Evolutionary conservation across 1,140 invertebrate species (phyloP).

Genomic region (Drosophila ercepeae): DNA sequence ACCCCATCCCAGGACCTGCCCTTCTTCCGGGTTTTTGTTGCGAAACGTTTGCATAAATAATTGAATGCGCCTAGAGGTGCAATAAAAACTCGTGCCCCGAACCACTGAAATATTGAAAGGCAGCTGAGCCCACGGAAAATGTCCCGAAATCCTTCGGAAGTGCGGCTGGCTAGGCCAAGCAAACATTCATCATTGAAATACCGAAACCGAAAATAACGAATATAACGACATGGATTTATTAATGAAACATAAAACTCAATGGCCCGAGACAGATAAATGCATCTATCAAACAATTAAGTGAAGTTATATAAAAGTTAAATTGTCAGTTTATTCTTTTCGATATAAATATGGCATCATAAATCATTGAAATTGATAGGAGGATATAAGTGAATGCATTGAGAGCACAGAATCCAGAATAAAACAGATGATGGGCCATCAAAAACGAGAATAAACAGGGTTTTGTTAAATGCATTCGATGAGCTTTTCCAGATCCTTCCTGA

Average conservation of each 20-base stretch:
- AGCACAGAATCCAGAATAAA: not conserved
- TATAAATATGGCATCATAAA: not conserved
- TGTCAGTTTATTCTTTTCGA: slow-evolving; percentile 1
- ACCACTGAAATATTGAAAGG: slow-evolving; percentile 57
- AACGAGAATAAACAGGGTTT: slow-evolving; percentile 7
- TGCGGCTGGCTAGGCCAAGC: slow-evolving; percentile 7
- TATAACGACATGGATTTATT: slow-evolving; percentile 16
- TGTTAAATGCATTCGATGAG: not conserved
- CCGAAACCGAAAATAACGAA: too few species aligned
- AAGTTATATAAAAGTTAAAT: slow-evolving; percentile 4
- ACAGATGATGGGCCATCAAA: not conserved
- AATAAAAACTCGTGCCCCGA: slow-evolving; percentile 41
- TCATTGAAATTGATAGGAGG: slow-evolving; percentile 2
- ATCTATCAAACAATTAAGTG: slow-evolving; percentile 19
- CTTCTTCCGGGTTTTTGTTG: slow-evolving; percentile 13
- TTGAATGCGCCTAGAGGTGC: slow-evolving; percentile 42
- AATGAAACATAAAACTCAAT: slow-evolving; percentile 26
- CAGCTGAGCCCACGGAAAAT: slow-evolving; percentile 3
- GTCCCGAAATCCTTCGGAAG: not conserved
- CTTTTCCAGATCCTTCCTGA: not conserved
- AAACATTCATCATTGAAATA: slow-evolving; percentile 29
- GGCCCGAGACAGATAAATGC: not conserved
- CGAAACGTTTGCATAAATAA: slow-evolving; percentile 58
- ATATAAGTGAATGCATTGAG: not conserved
- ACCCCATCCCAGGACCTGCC: not conserved